Evolutionary conservation across 1,140 invertebrate genomes (phyloP).

Genomic region (Drosophila sp.): DNA sequence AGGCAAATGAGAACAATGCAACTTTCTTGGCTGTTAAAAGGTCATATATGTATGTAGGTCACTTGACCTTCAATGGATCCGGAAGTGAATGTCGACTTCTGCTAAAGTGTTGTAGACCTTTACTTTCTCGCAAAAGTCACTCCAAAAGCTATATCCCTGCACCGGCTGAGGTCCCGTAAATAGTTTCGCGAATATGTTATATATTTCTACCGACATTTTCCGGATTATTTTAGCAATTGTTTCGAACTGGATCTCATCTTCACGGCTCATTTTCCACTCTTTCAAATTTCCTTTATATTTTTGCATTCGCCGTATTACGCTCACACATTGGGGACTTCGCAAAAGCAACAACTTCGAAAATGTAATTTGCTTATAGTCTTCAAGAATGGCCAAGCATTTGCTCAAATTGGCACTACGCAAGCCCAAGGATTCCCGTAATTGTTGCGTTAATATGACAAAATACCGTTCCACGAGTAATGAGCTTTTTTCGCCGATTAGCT

Average conservation of each 20-base stretch:
- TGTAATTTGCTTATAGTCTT: slow-evolving; percentile 86
- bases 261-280: slow-evolving; percentile 88
- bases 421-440: slow-evolving; percentile 88
- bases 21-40: too few species aligned
- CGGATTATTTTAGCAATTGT: slow-evolving; percentile 87
- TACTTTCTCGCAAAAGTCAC: slow-evolving; percentile 85
- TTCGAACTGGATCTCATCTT: slow-evolving; percentile 86
- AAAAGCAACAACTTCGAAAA: slow-evolving; percentile 91
- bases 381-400: slow-evolving; percentile 86
- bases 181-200: slow-evolving; percentile 84
- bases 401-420: slow-evolving; percentile 87
- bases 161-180: slow-evolving; percentile 58
- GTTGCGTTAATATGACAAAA: slow-evolving; percentile 88
- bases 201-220: slow-evolving; percentile 87
- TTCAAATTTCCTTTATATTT: slow-evolving; percentile 89
- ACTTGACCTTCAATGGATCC: too few species aligned
- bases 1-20: too few species aligned
- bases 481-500: slow-evolving; percentile 71
- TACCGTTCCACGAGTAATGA: slow-evolving; percentile 83
- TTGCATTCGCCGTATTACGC: slow-evolving; percentile 89
- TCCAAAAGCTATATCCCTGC: slow-evolving; percentile 85
- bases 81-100: too few species aligned
- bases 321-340: slow-evolving; percentile 92
- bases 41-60: too few species aligned
- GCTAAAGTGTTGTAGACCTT: slow-evolving; percentile 83